Evolutionary conservation across 2,888 invertebrate species (phyloP), one percentile per base, ranked within the genome.

Genomic region (Cotesia congregata): DNA sequence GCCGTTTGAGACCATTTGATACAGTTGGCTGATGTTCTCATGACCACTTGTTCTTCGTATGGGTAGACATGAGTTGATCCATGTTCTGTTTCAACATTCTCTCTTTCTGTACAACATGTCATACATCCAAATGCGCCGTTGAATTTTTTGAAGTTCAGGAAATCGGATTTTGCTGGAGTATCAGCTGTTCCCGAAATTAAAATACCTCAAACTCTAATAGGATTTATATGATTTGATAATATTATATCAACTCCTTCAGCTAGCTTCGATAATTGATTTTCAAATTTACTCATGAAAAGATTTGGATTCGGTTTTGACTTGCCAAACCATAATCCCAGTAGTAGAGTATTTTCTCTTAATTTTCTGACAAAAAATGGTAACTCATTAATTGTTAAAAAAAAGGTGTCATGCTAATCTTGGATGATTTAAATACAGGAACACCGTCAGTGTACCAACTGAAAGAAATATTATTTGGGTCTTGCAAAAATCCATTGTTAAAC

Each of bases 371-470:
- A 1, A 17, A 65, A 73, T 17, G 77, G 72, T 38, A 77, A 59
- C 73, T 77, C 74, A 60, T 77, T 74, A n/a, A 77, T 74, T 9
- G 7, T 62, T 50, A 70, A 62, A 68, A 50, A 74, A 74, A 30
- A 1, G 70, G 77, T 59, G 50, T 65, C 38, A 74, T 64, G 6
- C n/a, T 41, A 3, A 64, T 61, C 39, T 69, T 74, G 0, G 70
- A 77, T 12, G 74, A 74, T 50, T 62, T 64, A 17, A 62, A 75
- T 17, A 75, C 41, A 12, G 69, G 69, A 0, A 70, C 5, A 17
- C 75, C 70, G 62, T 75, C 75, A 12, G 70, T 39, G 40, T 75
- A 67, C 75, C 75, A 75, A 5, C 39, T 40, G 30, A 77, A 67
- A 3, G 77, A 67, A 39, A 77, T 75, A 30, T 72, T 67, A 60